Base-by-base conservation (phyloP, 2,888 invertebrate genomes). In the Microctonus aethiopoides region DNA sequence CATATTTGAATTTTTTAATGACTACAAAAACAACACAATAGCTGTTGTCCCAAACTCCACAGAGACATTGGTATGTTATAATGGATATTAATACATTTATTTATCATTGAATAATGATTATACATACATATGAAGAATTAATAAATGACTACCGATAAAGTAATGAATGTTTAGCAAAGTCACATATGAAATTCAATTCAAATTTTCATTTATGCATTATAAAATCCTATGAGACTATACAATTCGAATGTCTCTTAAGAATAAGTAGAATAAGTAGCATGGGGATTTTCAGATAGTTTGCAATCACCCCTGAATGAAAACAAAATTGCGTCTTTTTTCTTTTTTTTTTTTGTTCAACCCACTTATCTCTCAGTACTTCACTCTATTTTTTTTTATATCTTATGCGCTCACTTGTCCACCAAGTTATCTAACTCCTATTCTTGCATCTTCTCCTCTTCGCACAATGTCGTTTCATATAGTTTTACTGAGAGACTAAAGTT, bases 41-140 rank as follows among this genome's bases (percentile, higher is more conserved):
- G 92, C 92, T 7, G 91, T 92, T 13, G 92, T 92, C 20, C 92
- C 93, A 2, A 91, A 91, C 80, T 89, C 90, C 39, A 88, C 88
- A 16, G 88, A 90, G 81, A 89, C 89, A 32, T 84, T 87, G 81
- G 88, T 87, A 75, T 80, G 82, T 83, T 67, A 24, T 13, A 2
- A 13, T n/a, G 20, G 22, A 22, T 20, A 54, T 7, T 54, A 54
- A 20, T 32, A 20, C 46, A 6, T 7, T 36, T 36, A 32, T 32
- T 29, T 32, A 32, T 32, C 39, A 34, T 36, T 57, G 32, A 13
- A 57, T n/a, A 34, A 59, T 20, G n/a, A 41, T 39, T 22, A 22
- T 61, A 9, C 6, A 60, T 59, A 59, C 9, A 22, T 54, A 22
- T 16, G 20, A 13, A n/a, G n/a, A 62, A 29, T 1, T 26, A 26